phyloP scores from a whole-genome alignment of 1,140 invertebrate genomes.

The Lucilia cuprina region DNA sequence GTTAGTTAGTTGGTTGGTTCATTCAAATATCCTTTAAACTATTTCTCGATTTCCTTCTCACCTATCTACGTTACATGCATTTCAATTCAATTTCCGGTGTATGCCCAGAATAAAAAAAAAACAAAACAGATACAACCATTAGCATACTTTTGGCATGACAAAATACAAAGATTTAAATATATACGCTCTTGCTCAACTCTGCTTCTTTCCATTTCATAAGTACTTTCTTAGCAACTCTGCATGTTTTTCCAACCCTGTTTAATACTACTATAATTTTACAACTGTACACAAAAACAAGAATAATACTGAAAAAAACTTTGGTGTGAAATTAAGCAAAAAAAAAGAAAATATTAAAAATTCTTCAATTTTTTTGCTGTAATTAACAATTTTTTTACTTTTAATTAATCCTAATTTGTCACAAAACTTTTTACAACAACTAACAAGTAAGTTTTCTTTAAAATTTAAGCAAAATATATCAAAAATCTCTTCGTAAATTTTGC shows the following conservation, averaged over 20 bases:
- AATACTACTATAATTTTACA: no score
- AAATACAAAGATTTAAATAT: no score
- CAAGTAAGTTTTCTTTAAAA: neutral
- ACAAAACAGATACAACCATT: no score
- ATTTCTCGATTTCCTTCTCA: no score
- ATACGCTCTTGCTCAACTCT: neutral
- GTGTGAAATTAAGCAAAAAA: conserved; percentile 15
- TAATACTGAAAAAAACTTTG: conserved; percentile 20
- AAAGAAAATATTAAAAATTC: conserved; percentile 5
- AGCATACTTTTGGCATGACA: no score
- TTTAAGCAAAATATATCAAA: neutral
- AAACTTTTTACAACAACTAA: neutral
- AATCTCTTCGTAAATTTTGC: neutral
- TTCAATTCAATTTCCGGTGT: no score
- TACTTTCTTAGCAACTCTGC: neutral
- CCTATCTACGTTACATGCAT: no score
- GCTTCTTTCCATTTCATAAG: neutral
- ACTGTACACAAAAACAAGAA: conserved; percentile 13
- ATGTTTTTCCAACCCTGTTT: no score
- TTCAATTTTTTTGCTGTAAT: neutral
- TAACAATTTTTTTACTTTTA: neutral
- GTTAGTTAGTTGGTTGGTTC: no score
- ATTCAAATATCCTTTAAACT: no score
- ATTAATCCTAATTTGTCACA: neutral
- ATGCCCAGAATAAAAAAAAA: no score